Evolutionary conservation across 2,888 invertebrate genomes (phyloP).

Genomic region (Leptinotarsa haldemani): DNA sequence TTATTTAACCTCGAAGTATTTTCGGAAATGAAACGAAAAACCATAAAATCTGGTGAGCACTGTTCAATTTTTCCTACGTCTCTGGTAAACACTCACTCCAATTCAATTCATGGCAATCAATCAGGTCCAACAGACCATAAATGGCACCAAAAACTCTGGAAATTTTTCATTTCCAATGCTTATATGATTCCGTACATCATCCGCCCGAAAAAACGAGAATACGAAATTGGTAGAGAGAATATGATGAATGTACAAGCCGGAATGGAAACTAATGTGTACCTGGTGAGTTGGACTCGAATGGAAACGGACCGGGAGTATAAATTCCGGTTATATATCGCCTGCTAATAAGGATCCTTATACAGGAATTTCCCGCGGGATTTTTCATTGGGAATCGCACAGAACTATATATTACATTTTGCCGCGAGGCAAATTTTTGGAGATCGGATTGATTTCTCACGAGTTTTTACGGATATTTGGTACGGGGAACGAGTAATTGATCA

Average conservation of each 20-base stretch:
- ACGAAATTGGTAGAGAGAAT: slow-evolving; percentile 17
- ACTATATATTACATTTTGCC: slow-evolving; percentile 18
- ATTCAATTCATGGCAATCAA: too few species aligned
- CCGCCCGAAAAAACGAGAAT: neutral
- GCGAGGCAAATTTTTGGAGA: neutral
- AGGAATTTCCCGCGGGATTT: slow-evolving; percentile 23
- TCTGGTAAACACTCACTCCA: too few species aligned
- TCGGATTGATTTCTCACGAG: too few species aligned
- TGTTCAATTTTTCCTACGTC: too few species aligned
- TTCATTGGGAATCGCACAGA: neutral
- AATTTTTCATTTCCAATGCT: neutral
- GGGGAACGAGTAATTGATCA: too few species aligned
- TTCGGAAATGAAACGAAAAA: too few species aligned
- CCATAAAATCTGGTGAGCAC: too few species aligned
- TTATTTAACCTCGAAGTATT: too few species aligned
- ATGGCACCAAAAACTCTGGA: neutral
- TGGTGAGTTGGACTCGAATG: slow-evolving; percentile 27
- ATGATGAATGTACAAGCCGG: slow-evolving; percentile 27
- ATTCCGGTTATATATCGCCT: slow-evolving; percentile 32
- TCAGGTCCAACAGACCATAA: neutral
- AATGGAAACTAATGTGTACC: slow-evolving; percentile 37
- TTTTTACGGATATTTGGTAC: neutral
- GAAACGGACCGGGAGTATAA: slow-evolving; percentile 24
- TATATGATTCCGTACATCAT: neutral
- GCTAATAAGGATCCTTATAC: slow-evolving; percentile 25